phyloP scores from a whole-genome alignment of 2,113 vertebrate species.

The Erinaceus europaeus region DNA sequence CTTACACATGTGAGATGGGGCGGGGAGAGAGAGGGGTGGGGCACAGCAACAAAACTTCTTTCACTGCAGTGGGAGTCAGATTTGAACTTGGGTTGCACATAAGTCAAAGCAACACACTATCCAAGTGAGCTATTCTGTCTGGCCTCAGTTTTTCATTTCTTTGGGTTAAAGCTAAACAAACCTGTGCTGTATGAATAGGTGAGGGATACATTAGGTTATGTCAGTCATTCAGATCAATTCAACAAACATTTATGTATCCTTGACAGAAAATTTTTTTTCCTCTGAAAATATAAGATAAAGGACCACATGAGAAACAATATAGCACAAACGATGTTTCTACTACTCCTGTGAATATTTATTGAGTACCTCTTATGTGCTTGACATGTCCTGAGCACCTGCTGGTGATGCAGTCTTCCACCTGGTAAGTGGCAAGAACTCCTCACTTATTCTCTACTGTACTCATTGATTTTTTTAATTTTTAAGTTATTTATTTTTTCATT shows the following conservation, averaged over 20 bases:
- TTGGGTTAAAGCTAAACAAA: background rate
- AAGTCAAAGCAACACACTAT: too few species aligned
- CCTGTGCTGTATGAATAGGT: background rate
- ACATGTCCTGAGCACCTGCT: background rate
- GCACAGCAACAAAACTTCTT: too few species aligned
- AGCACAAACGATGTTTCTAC: background rate
- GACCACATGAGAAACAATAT: background rate
- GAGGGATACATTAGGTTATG: background rate
- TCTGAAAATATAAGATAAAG: background rate
- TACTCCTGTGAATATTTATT: background rate
- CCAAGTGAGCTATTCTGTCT: background rate
- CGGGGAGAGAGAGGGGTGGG: too few species aligned
- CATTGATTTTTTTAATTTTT: too few species aligned
- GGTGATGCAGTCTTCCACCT: background rate
- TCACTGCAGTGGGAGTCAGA: too few species aligned
- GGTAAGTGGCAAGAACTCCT: background rate
- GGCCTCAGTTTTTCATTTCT: constrained; percentile 7
- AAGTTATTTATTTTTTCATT: background rate
- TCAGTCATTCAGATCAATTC: background rate
- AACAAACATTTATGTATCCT: too few species aligned
- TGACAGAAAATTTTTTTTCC: background rate
- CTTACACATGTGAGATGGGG: too few species aligned
- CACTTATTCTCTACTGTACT: background rate
- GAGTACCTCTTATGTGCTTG: background rate
- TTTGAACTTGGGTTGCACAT: too few species aligned